Evolutionary conservation across 2,113 vertebrate species (phyloP).

Genomic region (Embiotoca jacksoni): DNA sequence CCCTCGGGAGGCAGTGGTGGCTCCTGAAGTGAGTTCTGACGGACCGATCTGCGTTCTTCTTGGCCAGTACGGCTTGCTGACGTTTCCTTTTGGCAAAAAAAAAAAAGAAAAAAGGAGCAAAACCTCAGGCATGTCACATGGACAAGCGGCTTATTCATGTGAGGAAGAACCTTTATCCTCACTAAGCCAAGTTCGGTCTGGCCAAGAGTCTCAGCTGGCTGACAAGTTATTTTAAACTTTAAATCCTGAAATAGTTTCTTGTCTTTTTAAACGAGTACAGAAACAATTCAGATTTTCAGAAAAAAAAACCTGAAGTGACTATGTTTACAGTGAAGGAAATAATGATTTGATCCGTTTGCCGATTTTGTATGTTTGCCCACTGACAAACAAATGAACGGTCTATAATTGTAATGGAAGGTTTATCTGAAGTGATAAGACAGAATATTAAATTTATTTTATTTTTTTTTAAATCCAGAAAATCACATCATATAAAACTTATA

Average conservation of each 20-base stretch:
- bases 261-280: too few species aligned
- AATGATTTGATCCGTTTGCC: too few species aligned
- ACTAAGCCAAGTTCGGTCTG: conserved; percentile 45
- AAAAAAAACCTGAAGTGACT: too few species aligned
- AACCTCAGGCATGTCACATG: conserved; percentile 38
- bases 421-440: too few species aligned
- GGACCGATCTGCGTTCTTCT: conserved; percentile 81
- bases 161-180: conserved; percentile 47
- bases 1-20: conserved; percentile 84
- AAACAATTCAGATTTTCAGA: too few species aligned
- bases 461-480: too few species aligned
- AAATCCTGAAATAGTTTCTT: neutral
- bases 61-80: conserved; percentile 77
- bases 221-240: neutral
- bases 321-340: too few species aligned
- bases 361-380: too few species aligned
- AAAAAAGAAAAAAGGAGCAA: conserved; percentile 12
- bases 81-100: conserved; percentile 74
- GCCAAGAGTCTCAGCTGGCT: conserved; percentile 27
- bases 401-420: too few species aligned
- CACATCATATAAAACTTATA: too few species aligned
- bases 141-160: conserved; percentile 61
- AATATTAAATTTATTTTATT: too few species aligned
- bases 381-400: too few species aligned
- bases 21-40: conserved; percentile 80